Evolutionary conservation across 2,888 invertebrate species (phyloP).

Genomic region (Microctonus hyperodae): DNA sequence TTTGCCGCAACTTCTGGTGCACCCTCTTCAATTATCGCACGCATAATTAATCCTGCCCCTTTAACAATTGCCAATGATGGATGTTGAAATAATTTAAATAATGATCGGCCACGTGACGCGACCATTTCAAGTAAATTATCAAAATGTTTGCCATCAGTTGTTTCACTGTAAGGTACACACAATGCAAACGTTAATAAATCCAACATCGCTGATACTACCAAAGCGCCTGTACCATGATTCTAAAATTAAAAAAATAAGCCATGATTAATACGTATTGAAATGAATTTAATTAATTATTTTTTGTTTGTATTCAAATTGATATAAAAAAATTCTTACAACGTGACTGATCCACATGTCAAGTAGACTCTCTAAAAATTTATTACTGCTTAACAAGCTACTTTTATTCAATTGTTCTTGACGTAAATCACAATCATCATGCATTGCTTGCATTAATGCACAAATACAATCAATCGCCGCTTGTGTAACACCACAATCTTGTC

Average conservation of each 20-base stretch:
- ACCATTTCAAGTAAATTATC: slow-evolving; percentile 94
- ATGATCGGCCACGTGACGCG: slow-evolving; percentile 85
- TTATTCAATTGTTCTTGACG: slow-evolving; percentile 98
- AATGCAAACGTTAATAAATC: slow-evolving; percentile 97
- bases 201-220: slow-evolving; percentile 96
- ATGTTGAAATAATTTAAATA: slow-evolving; percentile 94
- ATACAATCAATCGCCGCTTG: slow-evolving; percentile 98
- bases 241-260: slow-evolving; percentile 59
- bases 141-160: slow-evolving; percentile 96
- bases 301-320: too few relatives aligned
- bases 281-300: neutral
- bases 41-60: slow-evolving; percentile 96
- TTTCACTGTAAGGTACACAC: slow-evolving; percentile 99
- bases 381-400: slow-evolving; percentile 89
- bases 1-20: slow-evolving; percentile 87
- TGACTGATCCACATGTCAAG: slow-evolving; percentile 95
- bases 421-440: slow-evolving; percentile 95
- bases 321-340: slow-evolving; percentile 74
- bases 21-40: slow-evolving; percentile 98
- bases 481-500: slow-evolving; percentile 88
- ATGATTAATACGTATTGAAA: neutral
- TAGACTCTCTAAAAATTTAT: slow-evolving; percentile 89
- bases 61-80: slow-evolving; percentile 98
- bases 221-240: slow-evolving; percentile 91
- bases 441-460: slow-evolving; percentile 98